Percentiles rank a stretch among this genome's conserved stretches.
Evolutionary conservation across 2,888 invertebrate genomes (phyloP).

Genomic region (Cynaeus angustus): DNA sequence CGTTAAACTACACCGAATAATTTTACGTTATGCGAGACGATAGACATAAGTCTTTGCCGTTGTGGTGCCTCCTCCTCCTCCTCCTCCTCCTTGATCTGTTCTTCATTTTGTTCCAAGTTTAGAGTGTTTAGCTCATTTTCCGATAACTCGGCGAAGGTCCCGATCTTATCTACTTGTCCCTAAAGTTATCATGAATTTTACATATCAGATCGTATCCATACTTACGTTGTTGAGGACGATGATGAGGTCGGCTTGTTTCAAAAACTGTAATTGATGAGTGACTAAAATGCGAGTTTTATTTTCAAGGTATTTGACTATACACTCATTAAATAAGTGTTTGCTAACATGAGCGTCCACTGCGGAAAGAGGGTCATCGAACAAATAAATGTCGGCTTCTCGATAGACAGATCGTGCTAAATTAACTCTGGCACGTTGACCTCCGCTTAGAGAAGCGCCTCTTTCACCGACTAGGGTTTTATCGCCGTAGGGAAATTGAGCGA

Average conservation of each 20-base stretch:
- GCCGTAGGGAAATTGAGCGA: constrained; percentile 81
- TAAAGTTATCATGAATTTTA: constrained; percentile 60
- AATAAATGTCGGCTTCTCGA: constrained; percentile 83
- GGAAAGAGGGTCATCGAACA: constrained; percentile 87
- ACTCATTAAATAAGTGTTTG: constrained; percentile 83
- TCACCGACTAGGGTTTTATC: constrained; percentile 87
- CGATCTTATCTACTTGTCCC: constrained; percentile 78
- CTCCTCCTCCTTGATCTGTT: constrained; percentile 61
- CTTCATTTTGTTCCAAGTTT: constrained; percentile 66
- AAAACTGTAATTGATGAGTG: constrained; percentile 89
- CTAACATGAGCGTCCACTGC: constrained; percentile 88
- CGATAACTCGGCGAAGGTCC: constrained; percentile 75
- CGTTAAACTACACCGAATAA: background rate
- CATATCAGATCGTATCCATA: background rate
- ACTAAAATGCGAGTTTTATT: constrained; percentile 84
- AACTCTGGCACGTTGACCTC: constrained; percentile 87
- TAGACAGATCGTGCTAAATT: constrained; percentile 87
- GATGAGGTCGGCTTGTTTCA: constrained; percentile 79
- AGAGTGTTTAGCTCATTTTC: constrained; percentile 68
- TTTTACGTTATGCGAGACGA: constrained; percentile 63
- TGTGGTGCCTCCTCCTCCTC: constrained; percentile 51
- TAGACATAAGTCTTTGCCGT: constrained; percentile 60
- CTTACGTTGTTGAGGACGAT: constrained; percentile 78
- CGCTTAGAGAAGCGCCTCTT: constrained; percentile 84
- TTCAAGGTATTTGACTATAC: constrained; percentile 75